Conservation (phyloP, 2,113 vertebrate species). For the Guaruba guarouba region DNA sequence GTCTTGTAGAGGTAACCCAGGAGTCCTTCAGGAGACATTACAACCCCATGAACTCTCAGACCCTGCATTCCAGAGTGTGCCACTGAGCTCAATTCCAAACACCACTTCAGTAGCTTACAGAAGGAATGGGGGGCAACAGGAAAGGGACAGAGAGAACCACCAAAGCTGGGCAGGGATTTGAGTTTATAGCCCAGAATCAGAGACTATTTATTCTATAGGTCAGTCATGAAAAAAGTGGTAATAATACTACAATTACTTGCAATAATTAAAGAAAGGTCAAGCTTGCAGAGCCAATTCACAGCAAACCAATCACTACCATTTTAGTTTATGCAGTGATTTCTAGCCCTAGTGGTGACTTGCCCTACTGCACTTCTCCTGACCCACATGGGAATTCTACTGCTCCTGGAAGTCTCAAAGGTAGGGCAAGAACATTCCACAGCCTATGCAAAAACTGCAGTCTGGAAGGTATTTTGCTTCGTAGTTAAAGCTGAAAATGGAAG, state of each 20-base stretch:
- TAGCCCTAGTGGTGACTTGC: neutral
- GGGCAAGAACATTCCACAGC: neutral
- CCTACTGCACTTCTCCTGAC: neutral
- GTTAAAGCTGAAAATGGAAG: neutral
- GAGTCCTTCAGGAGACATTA: neutral
- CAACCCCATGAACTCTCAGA: neutral
- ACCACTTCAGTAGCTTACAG: neutral
- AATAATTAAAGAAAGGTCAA: neutral
- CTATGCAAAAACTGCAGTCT: neutral
- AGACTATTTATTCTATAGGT: neutral
- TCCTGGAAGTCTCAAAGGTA: rapidly evolving
- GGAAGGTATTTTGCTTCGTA: neutral
- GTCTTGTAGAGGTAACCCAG: neutral
- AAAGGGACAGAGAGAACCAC: neutral
- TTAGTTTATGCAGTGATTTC: neutral
- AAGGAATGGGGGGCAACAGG: neutral
- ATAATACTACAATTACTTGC: neutral
- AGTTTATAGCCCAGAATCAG: neutral
- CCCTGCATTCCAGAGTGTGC: neutral
- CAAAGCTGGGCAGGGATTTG: neutral
- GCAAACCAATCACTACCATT: neutral
- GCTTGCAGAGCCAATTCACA: neutral
- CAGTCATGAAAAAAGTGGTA: neutral
- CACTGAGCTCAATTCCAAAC: neutral
- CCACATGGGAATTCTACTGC: neutral